Base-by-base conservation (phyloP, 2,113 vertebrate genomes). In the Passer domesticus region DNA sequence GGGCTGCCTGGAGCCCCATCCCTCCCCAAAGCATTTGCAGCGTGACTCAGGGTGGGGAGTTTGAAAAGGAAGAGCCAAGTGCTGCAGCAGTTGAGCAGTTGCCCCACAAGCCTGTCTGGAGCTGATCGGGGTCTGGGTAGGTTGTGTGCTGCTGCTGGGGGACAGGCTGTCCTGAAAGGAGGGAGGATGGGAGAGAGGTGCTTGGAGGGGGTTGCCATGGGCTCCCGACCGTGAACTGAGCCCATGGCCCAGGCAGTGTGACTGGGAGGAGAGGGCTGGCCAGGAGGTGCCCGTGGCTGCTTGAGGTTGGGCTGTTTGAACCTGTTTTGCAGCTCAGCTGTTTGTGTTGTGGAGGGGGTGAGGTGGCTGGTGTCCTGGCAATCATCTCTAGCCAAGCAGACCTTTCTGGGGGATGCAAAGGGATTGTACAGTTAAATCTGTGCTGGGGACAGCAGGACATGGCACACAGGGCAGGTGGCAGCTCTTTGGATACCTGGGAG, bases 91-190 rank as follows among this genome's bases (percentile, higher is more conserved):
- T 60, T 78, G 43, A 62, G 60, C 50, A 27, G 24, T 60, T 78
- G 43, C 17, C 43, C 55, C 6, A 1, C 4, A 8, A 53, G 33
- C 35, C 50, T 69, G 20, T 22, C 64, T 73, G 81, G 68, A 68
- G 59, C 33, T 0, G 0, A 1, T 10, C 1, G 0, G 21, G 56
- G 17, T 37, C 50, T 92, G 74, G 50, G 72, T 86, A 31, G 0
- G n/a, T 64, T 64, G 15, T 37, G 14, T 31, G 33, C 13, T 75
- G 2, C 30, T 50, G 46, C 7, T 37, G 37, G 14, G 24, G 14
- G 3, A 33, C 11, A 39, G 55, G 31, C 37, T 73, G 44, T 30
- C 39, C 49, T 81, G 64, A 72, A 63, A 19, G 47, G 62, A 85
- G 60, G 44, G 39, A 73, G 31, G 21, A 9, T 53, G 72, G 74